These are phyloP conservation scores for Sinhomidia bicolor DNA, from an alignment of 2,888 invertebrate genomes.

Conservation along the genomic window DNA sequence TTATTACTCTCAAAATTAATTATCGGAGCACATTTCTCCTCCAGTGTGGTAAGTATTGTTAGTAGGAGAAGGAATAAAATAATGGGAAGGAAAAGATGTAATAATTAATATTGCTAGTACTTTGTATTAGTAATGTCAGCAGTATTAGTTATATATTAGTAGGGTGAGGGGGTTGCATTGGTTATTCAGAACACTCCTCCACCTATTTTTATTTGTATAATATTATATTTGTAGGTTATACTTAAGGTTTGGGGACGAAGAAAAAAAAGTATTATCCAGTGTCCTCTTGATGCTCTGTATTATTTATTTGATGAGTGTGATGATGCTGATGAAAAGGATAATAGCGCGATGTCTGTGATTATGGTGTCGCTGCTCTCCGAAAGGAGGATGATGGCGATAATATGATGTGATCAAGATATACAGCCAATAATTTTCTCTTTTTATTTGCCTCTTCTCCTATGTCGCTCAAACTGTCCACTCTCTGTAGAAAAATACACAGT, in stretches of 20 bases:
- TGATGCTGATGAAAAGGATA: slow-evolving; percentile 28
- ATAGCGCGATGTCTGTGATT: background rate
- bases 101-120: background rate
- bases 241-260: slow-evolving; percentile 35
- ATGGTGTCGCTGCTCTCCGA: slow-evolving; percentile 34
- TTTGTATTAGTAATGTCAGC: background rate
- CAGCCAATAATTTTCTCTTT: slow-evolving; percentile 66
- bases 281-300: slow-evolving; percentile 25
- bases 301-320: slow-evolving; percentile 34
- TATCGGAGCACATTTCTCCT: slow-evolving; percentile 1
- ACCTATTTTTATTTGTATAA: background rate
- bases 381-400: slow-evolving; percentile 65
- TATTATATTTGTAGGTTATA: slow-evolving; percentile 14
- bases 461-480: background rate
- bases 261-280: slow-evolving; percentile 50
- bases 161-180: slow-evolving; percentile 36
- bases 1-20: too few relatives aligned
- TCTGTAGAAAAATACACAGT: slow-evolving; percentile 12
- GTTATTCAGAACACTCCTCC: slow-evolving; percentile 20
- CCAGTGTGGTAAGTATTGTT: background rate
- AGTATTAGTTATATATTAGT: slow-evolving; percentile 24
- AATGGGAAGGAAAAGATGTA: slow-evolving; percentile 3
- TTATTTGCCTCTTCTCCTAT: slow-evolving; percentile 1
- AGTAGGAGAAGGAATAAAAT: background rate
- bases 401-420: slow-evolving; percentile 58